Conservation (phyloP, 1,140 invertebrate species). For the Pogonomyrmex barbatus region DNA sequence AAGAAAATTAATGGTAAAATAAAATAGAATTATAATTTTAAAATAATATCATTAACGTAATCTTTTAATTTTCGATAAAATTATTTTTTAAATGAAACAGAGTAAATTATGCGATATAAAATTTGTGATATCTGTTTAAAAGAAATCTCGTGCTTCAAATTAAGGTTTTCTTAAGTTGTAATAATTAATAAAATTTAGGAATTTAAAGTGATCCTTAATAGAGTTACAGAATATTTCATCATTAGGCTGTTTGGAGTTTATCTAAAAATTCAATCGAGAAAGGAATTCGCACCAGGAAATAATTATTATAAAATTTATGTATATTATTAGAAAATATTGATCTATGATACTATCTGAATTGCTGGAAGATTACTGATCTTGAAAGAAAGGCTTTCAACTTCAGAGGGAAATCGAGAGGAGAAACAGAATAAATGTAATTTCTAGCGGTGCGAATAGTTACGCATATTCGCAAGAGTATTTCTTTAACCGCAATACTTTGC, state of each 20-base stretch:
- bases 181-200: not conserved
- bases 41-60: not conserved
- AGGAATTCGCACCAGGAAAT: not conserved
- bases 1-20: not conserved
- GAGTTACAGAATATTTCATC: not conserved
- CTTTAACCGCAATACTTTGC: constrained; percentile 50
- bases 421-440: constrained; percentile 54
- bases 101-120: not conserved
- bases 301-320: not conserved
- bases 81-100: not conserved
- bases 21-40: not conserved
- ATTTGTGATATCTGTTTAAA: not conserved
- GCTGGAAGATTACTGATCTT: not conserved
- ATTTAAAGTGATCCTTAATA: not conserved
- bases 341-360: constrained; percentile 14
- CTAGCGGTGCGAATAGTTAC: constrained; percentile 47
- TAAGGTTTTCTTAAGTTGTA: not conserved
- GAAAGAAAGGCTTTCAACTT: constrained; percentile 25
- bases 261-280: not conserved
- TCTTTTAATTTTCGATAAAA: not conserved
- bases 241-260: not conserved
- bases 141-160: not conserved
- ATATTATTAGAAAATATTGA: constrained; percentile 17
- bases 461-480: constrained; percentile 48
- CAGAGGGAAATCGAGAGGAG: constrained; percentile 14